Percentiles rank a stretch among this genome's conserved stretches.
Evolutionary conservation across 2,888 invertebrate genomes (phyloP).

Genomic region (Griposia aprilina): DNA sequence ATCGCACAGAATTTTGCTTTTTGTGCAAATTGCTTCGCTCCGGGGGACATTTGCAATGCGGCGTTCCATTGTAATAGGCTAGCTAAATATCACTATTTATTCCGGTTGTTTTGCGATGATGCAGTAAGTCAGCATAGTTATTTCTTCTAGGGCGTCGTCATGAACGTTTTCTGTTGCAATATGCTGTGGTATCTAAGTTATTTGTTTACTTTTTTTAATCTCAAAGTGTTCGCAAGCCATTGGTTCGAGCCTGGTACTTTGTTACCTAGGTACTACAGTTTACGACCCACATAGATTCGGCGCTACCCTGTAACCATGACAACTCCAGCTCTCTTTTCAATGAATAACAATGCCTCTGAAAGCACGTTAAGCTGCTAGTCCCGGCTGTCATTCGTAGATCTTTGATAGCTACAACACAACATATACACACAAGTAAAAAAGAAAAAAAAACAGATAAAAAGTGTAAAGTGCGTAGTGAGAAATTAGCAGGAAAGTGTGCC

Average conservation of each 20-base stretch:
- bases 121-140: constrained; percentile 21
- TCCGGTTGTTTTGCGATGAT: constrained; percentile 43
- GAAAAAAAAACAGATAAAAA: no score
- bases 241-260: neutral
- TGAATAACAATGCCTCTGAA: no score
- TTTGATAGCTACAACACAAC: no score
- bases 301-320: no score
- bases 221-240: neutral
- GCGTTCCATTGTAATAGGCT: constrained; percentile 57
- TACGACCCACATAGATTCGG: no score
- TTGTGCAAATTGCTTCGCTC: constrained; percentile 68
- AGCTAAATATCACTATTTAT: constrained; percentile 66
- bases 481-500: no score
- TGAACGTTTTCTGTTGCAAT: constrained; percentile 9
- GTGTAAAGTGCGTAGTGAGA: no score
- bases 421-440: no score
- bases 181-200: neutral
- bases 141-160: constrained; percentile 28
- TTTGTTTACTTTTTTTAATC: neutral
- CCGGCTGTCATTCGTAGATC: no score
- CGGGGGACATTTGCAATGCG: constrained; percentile 58
- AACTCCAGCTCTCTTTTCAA: no score
- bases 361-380: no score
- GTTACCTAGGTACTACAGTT: no score
- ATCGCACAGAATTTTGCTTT: constrained; percentile 59